Conservation (phyloP, 2,113 vertebrate genomes). For the human region DNA sequence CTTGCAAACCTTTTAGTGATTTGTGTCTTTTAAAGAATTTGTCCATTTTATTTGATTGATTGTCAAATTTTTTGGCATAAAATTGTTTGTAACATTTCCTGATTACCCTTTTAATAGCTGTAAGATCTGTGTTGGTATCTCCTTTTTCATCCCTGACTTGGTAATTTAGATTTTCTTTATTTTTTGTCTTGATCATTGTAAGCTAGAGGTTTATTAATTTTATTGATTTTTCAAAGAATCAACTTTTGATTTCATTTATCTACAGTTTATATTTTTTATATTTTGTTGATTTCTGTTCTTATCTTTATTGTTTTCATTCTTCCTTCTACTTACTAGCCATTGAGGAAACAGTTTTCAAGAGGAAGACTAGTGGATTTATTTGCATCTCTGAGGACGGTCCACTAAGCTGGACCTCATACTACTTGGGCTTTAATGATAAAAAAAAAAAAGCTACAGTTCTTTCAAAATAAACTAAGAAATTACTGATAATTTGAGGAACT, state of each 20-base stretch:
- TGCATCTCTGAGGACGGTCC: not conserved
- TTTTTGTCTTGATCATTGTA: not conserved
- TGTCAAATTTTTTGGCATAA: not conserved
- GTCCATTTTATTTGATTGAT: not conserved
- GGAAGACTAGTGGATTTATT: not conserved
- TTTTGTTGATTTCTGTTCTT: not conserved
- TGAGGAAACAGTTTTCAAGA: not conserved
- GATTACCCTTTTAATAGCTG: not conserved
- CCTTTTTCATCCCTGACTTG: not conserved
- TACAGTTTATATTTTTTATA: not conserved
- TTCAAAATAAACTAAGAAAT: not conserved
- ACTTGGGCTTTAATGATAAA: not conserved
- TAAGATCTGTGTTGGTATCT: not conserved
- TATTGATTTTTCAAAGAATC: not conserved
- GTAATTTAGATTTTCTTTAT: not conserved
- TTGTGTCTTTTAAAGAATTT: constrained; percentile 35
- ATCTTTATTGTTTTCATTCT: not conserved
- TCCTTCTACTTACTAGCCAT: not conserved
- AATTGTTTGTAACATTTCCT: constrained; percentile 13
- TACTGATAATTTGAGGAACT: not conserved
- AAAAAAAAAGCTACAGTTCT: not conserved
- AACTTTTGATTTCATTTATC: not conserved
- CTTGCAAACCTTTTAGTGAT: not conserved
- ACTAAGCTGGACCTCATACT: not conserved
- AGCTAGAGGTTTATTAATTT: not conserved